phyloP scores from a whole-genome alignment of 1,140 invertebrate genomes.

The Chionoecetes opilio region DNA sequence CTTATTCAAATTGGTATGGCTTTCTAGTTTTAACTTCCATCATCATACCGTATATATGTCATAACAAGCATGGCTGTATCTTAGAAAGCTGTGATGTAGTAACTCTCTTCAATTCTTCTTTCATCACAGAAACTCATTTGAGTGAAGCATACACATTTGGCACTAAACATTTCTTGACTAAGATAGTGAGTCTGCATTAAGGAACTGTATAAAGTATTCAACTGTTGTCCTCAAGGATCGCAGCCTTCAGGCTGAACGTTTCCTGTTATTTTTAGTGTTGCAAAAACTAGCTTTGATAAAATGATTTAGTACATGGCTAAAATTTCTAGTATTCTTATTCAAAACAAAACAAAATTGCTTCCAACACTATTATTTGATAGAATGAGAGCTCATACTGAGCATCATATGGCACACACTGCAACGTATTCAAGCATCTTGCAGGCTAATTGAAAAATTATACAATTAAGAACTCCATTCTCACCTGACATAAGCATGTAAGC shows the following conservation, averaged over 20 bases:
- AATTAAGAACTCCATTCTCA: neutral
- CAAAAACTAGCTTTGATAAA: neutral
- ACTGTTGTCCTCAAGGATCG: neutral
- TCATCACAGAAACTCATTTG: constrained; percentile 28
- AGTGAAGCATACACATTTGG: constrained; percentile 55
- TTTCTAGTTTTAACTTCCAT: neutral
- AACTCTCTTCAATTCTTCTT: neutral
- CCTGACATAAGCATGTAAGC: neutral
- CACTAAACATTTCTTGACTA: constrained; percentile 63
- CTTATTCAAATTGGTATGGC: neutral
- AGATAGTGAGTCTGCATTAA: constrained; percentile 22
- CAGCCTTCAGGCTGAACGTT: neutral
- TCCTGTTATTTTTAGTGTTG: neutral
- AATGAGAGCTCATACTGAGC: neutral
- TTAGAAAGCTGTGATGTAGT: neutral
- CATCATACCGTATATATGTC: neutral
- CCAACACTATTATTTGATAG: neutral
- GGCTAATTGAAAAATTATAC: constrained; percentile 24
- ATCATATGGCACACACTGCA: constrained; percentile 56
- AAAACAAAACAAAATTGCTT: neutral
- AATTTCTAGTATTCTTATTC: neutral
- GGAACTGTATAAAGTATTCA: constrained; percentile 20
- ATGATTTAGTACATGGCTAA: neutral
- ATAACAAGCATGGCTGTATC: neutral
- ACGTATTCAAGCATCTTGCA: neutral